Base-by-base conservation (phyloP, 2,888 invertebrate species). In the Alloscopus bannaensis region DNA sequence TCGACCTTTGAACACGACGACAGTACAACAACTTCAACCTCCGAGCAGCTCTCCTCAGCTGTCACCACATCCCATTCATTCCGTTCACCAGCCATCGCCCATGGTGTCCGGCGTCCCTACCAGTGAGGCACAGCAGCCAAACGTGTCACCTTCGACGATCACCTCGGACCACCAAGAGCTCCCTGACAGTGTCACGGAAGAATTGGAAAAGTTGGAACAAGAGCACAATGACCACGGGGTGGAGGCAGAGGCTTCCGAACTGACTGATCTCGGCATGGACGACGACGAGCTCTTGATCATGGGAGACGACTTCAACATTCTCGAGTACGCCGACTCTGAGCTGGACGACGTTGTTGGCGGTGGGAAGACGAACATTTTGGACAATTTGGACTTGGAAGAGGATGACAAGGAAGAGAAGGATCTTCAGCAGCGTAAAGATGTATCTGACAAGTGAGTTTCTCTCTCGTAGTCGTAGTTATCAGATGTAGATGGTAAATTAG, bases 291-390 rank as follows among this genome's bases (percentile, higher is more conserved):
- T 96, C 50, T 90, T 96, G 28, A 91, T 91, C 89, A 94, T 96
- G 91, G 96, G 96, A 3, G 94, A 95, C 81, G 97, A 97, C 90
- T 98, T 98, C 89, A 97, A 98, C 88, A 96, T 98, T 87, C 89
- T 98, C 83, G 96, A 97, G 88, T 98, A 97, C 88, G 97, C 96
- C 0, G 97, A 98, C 90, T 96, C 97, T 0, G 97, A 97, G 89
- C 89, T 97, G 68, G 96, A 95, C 84, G 93, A 93, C 80, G 91
- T 94, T 85, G 91, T 93, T 81, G 93, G 93, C 77, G 94, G 94
- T 0, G 92, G 93, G 82, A 93, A 94, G 87, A 95, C 95, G 40
- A 95, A 95, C 87, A 94, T 97, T 85, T 91, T 97, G 70, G 95
- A 96, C 87, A 93, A 94, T 77, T 90, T 96, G 66, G 96, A 96